Base-by-base conservation (phyloP, 2,113 vertebrate genomes). In the Chinchilla lanigera region DNA sequence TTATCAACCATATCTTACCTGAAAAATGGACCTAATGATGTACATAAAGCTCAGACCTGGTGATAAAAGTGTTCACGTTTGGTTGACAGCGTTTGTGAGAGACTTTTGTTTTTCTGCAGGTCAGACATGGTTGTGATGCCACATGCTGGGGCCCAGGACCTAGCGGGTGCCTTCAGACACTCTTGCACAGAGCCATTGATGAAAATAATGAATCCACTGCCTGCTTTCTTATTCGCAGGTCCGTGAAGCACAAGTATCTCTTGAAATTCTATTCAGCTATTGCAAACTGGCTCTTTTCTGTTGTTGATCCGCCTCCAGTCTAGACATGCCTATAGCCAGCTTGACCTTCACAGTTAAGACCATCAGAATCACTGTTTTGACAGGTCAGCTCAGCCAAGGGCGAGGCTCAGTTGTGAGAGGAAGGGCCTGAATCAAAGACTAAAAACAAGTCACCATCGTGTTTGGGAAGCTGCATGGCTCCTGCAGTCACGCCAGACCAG, bases 181-280 rank as follows among this genome's bases (percentile, higher is more conserved):
- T 99, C 73, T 98, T 99, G 67, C 99, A 99, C 81, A 98, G 99
- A 98, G 99, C 99, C 88, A 99, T 99, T 28, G 99, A 99, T 92
- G 99, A 99, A 96, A 99, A 99, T 98, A 99, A 99, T 12, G 99
- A 99, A 95, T 98, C 99, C 84, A 98, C 98, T 0, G 98, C 99
- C 19, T 99, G 99, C 98, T 99, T 99, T 97, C 99, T 99, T 83
- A 99, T 99, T 94, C 99, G 99, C 98, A 99, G 99, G 99, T 99
- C 71, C 89, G 98, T 50, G 44, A n/a, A 69, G 33, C 54, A 95
- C 41, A 20, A 67, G 35, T 44, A n/a, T 54, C 91, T 90, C 71
- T 87, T 63, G 14, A 63, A 4, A 69, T 77, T 44, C 50, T 69
- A 35, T 38, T 86, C 35, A 73, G 38, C 19, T 63, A 41, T 41